Conservation (phyloP, 23 tunicate species). For the Phallusia fumigata region DNA sequence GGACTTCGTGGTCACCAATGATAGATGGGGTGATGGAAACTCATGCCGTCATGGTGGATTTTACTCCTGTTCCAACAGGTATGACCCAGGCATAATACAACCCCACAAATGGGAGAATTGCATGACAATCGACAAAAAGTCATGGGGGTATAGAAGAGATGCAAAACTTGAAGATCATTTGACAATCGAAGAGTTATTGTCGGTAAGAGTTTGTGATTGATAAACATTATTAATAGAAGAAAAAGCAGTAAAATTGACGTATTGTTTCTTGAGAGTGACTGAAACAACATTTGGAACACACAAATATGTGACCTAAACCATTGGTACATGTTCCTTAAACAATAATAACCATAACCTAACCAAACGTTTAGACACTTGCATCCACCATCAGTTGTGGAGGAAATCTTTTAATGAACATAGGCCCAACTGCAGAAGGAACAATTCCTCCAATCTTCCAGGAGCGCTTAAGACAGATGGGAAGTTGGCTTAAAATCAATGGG, state of each 20-base stretch:
- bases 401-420: conserved; percentile 84
- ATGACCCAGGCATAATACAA: conserved; percentile 64
- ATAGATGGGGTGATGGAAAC: conserved; percentile 60
- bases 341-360: too few species aligned
- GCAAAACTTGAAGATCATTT: conserved; percentile 80
- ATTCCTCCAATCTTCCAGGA: conserved; percentile 74
- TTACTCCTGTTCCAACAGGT: conserved; percentile 53
- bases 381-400: conserved; percentile 92
- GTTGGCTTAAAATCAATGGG: conserved; percentile 74
- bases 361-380: conserved; percentile 60
- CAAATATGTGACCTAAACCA: too few species aligned
- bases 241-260: too few species aligned
- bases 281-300: too few species aligned
- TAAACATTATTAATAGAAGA: neutral
- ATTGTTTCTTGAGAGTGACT: too few species aligned
- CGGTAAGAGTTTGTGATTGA: conserved; percentile 34
- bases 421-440: conserved; percentile 80
- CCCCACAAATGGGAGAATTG: conserved; percentile 96
- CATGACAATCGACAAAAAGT: conserved; percentile 87
- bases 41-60: conserved; percentile 68
- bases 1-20: conserved; percentile 75
- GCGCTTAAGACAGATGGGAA: conserved; percentile 66
- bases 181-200: conserved; percentile 80
- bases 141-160: conserved; percentile 90
- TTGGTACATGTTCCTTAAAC: too few species aligned